Evolutionary conservation across 2,113 vertebrate genomes (phyloP), one percentile per base, ranked within the genome.

Genomic region (Octodon degus): DNA sequence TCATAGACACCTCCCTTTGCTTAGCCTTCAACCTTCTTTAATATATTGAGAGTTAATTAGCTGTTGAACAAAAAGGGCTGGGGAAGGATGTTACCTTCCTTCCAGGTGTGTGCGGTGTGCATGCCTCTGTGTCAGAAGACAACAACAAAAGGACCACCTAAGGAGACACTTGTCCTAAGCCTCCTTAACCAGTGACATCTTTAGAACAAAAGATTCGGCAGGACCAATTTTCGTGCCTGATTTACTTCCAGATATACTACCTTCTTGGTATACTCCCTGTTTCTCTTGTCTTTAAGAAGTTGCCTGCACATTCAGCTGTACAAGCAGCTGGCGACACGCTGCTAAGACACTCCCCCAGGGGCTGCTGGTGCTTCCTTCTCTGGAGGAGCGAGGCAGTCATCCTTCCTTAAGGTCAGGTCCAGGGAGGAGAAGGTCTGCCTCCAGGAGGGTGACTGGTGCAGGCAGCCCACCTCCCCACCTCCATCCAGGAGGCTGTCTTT

Each of bases 81-180:
- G 27, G 68, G 27, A 55, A 89, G 40, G 70, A 20, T 20, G 4
- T 53, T 1, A 2, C 79, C 25, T 70, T 2, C 5, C 7, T 24
- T 55, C 17, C 5, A 0, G 22, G 72, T 34, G 17, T 55, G n/a
- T 25, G 24, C 0, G 2, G 55, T 14, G 24, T 55, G 30, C 0
- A 1, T 14, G 0, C 4, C 4, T 11, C 30, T 27, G 0, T 7
- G 85, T 67, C 22, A 68, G 67, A 60, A 34, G 27, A 82, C 12
- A 17, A 5, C 25, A 14, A 34, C 32, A 13, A 53, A 82, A 14
- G 8, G 7, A 58, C 8, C 17, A 2, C 1, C 0, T 30, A 24
- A 72, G 76, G 84, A 63, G 17, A n/a, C 34, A 67, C 32, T 6
- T 53, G 79, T 10, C 60, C 34, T 7, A 0, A 11, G 5, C 25